These are phyloP conservation scores for Yoshiicerus persimilis DNA, from an alignment of 1,140 invertebrate species.

Conservation along the genomic window DNA sequence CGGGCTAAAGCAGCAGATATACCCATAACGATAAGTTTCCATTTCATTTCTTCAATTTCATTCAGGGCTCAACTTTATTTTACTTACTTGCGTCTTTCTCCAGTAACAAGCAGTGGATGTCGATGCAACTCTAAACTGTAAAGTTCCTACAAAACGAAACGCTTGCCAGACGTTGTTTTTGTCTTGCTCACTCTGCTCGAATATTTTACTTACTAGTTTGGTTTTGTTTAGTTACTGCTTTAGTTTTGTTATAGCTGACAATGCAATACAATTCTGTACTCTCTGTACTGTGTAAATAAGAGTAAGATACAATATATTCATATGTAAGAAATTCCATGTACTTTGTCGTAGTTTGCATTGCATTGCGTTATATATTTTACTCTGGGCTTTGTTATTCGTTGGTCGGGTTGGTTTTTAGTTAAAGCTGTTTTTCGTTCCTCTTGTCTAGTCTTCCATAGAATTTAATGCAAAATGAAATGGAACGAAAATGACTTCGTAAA, in stretches of 20 bases:
- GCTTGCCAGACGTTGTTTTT: background rate
- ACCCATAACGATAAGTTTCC: constrained; percentile 9
- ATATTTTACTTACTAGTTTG: background rate
- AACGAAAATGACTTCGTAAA: constrained; percentile 25
- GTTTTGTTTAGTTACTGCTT: background rate
- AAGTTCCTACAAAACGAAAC: background rate
- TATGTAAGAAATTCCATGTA: background rate
- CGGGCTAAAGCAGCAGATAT: too few species aligned
- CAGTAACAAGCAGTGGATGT: background rate
- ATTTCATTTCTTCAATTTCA: constrained; percentile 26
- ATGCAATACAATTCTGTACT: background rate
- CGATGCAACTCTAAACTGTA: background rate
- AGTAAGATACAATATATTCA: background rate
- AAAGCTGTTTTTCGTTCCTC: background rate
- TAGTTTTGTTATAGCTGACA: background rate
- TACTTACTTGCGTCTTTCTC: background rate
- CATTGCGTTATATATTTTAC: background rate
- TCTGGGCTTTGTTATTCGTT: background rate
- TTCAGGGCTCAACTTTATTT: constrained; percentile 7
- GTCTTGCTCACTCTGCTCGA: background rate
- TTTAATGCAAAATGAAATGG: constrained; percentile 19
- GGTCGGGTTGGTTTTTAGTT: background rate
- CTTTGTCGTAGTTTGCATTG: background rate
- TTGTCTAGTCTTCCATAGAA: background rate
- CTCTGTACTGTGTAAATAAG: too few species aligned